phyloP scores from a whole-genome alignment of 1,140 invertebrate species.

The Halesus radiatus region DNA sequence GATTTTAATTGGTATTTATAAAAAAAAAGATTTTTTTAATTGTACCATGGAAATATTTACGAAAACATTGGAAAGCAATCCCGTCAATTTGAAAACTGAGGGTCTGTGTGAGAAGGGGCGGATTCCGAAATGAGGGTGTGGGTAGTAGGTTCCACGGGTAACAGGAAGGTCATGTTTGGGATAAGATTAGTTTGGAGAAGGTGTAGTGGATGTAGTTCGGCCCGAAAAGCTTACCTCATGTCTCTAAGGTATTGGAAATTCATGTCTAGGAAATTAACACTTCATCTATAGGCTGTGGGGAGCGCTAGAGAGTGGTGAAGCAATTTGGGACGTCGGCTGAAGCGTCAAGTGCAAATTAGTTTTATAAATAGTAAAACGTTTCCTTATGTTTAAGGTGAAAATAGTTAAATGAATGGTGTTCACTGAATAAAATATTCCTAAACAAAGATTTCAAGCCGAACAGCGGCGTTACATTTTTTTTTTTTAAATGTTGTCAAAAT shows the following conservation, averaged over 20 bases:
- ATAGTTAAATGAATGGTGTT: too few species aligned
- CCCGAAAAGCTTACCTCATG: constrained; percentile 19
- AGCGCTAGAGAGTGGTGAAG: not conserved
- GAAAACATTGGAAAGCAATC: not conserved
- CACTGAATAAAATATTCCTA: too few species aligned
- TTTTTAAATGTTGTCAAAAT: too few species aligned
- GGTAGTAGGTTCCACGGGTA: not conserved
- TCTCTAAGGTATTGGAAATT: constrained; percentile 27
- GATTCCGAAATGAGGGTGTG: not conserved
- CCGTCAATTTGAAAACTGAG: not conserved
- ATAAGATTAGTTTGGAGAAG: constrained; percentile 21
- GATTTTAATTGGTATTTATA: too few species aligned
- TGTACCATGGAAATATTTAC: too few species aligned
- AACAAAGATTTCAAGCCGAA: too few species aligned
- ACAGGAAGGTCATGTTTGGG: not conserved
- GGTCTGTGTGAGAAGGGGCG: not conserved
- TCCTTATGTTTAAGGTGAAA: too few species aligned
- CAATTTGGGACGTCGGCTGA: not conserved
- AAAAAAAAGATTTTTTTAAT: too few species aligned
- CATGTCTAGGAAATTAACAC: constrained; percentile 24
- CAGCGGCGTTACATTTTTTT: too few species aligned
- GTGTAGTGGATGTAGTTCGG: constrained; percentile 5
- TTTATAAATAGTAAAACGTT: too few species aligned
- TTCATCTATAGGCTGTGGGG: not conserved
- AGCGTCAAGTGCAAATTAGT: too few species aligned